These are phyloP conservation scores for Glossophaga mutica DNA, from an alignment of 2,797 vertebrate species.

Conservation along the genomic window DNA sequence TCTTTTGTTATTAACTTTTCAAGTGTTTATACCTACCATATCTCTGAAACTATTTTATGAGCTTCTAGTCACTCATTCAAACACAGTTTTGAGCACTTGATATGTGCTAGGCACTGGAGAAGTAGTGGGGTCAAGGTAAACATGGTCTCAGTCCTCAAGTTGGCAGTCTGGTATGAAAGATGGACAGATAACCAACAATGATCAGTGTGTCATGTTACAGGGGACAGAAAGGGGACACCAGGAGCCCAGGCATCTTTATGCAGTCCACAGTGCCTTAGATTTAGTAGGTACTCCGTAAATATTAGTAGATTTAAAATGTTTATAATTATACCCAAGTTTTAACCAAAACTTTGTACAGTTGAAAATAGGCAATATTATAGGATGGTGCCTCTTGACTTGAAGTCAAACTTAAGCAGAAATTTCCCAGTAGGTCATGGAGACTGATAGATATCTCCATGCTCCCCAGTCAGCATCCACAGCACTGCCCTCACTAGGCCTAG, in stretches of 20 bases:
- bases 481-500: background rate
- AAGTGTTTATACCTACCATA: background rate
- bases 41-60: background rate
- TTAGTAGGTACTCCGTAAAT: conserved; percentile 2
- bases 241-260: background rate
- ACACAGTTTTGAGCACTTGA: background rate
- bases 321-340: background rate
- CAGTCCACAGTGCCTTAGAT: background rate
- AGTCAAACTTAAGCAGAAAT: background rate
- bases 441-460: accelerated
- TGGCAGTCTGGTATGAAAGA: background rate
- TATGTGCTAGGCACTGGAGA: background rate
- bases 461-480: background rate
- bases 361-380: background rate
- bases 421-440: background rate
- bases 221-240: background rate
- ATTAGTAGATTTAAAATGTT: background rate
- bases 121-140: background rate
- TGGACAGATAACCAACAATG: background rate
- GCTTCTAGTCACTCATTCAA: background rate
- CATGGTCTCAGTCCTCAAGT: background rate
- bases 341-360: background rate
- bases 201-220: background rate
- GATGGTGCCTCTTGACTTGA: background rate
- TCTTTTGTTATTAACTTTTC: background rate